Conservation (phyloP, 2,113 vertebrate species). For the Nerophis lumbriciformis region DNA sequence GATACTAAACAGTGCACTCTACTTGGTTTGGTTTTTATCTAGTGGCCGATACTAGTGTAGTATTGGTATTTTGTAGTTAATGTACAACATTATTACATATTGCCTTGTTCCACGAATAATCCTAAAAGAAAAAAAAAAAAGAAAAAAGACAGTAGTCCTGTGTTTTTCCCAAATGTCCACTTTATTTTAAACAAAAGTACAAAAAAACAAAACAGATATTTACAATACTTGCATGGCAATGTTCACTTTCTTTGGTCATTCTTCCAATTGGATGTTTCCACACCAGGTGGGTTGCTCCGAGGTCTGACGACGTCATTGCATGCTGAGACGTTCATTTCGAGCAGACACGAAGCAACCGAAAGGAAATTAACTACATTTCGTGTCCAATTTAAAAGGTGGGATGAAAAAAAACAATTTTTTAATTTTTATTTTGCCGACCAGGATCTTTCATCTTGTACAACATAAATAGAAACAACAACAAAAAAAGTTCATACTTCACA, state of each 20-base stretch:
- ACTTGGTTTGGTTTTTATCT: too few relatives aligned
- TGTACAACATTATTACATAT: too few relatives aligned
- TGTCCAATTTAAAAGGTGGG: constrained; percentile 30
- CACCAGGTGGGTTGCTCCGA: constrained; percentile 45
- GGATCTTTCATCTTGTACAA: constrained; percentile 49
- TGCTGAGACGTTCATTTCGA: constrained; percentile 53
- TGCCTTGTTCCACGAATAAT: too few relatives aligned
- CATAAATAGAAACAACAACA: constrained; percentile 63
- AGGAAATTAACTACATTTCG: constrained; percentile 36
- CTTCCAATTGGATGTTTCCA: constrained; percentile 76
- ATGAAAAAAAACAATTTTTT: background rate
- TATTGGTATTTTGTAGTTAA: too few relatives aligned
- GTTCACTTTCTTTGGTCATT: constrained; percentile 90
- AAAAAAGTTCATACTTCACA: constrained; percentile 58
- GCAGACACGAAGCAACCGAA: constrained; percentile 43
- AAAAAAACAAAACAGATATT: constrained; percentile 85
- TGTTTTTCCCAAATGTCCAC: constrained; percentile 80
- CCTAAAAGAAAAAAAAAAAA: background rate
- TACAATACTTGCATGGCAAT: constrained; percentile 84
- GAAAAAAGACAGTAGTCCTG: constrained; percentile 14
- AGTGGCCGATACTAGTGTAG: too few relatives aligned
- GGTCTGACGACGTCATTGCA: constrained; percentile 44
- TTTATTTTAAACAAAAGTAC: constrained; percentile 95
- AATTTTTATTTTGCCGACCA: constrained; percentile 39
- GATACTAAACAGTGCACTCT: too few relatives aligned